Evolutionary conservation across 1,140 invertebrate genomes (phyloP).

Genomic region (Battus philenor): DNA sequence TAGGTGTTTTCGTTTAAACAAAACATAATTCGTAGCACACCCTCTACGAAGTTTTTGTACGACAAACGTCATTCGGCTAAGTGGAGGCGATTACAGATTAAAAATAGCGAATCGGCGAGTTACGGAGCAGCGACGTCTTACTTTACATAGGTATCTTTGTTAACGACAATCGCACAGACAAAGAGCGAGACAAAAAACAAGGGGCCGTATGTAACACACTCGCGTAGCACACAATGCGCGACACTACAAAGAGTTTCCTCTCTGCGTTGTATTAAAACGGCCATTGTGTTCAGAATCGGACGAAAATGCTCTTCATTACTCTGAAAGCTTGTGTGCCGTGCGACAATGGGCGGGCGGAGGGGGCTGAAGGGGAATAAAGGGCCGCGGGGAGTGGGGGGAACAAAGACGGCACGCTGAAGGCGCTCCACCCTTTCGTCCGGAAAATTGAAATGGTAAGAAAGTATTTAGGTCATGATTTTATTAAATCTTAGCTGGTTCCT

Average conservation of each 20-base stretch:
- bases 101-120: conserved; percentile 8
- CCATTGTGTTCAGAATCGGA: conserved; percentile 67
- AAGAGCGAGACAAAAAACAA: conserved; percentile 56
- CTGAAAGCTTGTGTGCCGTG: conserved; percentile 70
- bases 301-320: conserved; percentile 75
- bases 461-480: conserved; percentile 73
- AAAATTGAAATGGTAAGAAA: conserved; percentile 73
- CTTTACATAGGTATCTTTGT: conserved; percentile 52
- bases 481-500: conserved; percentile 70
- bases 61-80: conserved; percentile 6
- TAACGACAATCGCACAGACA: conserved; percentile 53
- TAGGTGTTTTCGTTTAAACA: too few species aligned
- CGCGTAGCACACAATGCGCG: conserved; percentile 36
- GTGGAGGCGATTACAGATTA: conserved; percentile 10
- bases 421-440: conserved; percentile 65
- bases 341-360: conserved; percentile 45
- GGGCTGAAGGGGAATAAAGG: conserved; percentile 10
- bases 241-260: conserved; percentile 70
- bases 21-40: too few species aligned
- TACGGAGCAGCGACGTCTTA: conserved; percentile 29
- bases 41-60: too few species aligned
- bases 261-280: conserved; percentile 69
- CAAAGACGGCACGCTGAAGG: conserved; percentile 55
- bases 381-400: conserved; percentile 30
- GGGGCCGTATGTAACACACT: conserved; percentile 55